A percentile compares a stretch with the other conserved stretches of the same genome.
phyloP scores from a whole-genome alignment of 2,888 invertebrate species.

The Leptarthrus brevirostris region DNA sequence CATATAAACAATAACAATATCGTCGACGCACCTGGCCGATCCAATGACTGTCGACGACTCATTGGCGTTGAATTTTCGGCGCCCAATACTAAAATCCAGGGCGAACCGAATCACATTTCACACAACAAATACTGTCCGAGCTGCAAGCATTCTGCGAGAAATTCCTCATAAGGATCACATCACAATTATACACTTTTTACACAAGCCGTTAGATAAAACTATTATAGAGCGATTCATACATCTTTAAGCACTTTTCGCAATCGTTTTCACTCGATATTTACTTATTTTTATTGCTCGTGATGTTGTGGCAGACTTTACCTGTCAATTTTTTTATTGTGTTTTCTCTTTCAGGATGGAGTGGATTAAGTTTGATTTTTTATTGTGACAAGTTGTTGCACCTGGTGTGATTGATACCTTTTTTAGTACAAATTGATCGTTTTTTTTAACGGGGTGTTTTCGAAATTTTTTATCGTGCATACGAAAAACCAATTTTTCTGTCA shows the following conservation, averaged over 20 bases:
- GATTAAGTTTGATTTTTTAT: constrained; percentile 50
- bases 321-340: constrained; percentile 45
- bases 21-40: constrained; percentile 61
- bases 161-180: constrained; percentile 46
- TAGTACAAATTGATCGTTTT: background rate
- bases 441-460: no score
- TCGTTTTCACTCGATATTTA: constrained; percentile 47
- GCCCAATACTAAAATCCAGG: constrained; percentile 51
- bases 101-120: constrained; percentile 53
- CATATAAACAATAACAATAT: background rate
- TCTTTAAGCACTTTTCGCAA: constrained; percentile 36
- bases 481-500: no score
- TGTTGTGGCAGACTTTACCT: constrained; percentile 61
- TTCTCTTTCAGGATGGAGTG: constrained; percentile 43
- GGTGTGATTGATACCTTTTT: constrained; percentile 17
- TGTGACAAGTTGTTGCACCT: constrained; percentile 47
- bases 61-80: constrained; percentile 59
- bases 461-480: no score
- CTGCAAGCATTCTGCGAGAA: constrained; percentile 50
- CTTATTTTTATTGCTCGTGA: constrained; percentile 56
- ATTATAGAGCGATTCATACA: constrained; percentile 50
- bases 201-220: constrained; percentile 52
- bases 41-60: constrained; percentile 64
- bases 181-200: constrained; percentile 49
- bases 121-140: constrained; percentile 40